These are phyloP conservation scores for Drosophila athabasca DNA, from an alignment of 1,140 invertebrate genomes.

Conservation along the genomic window DNA sequence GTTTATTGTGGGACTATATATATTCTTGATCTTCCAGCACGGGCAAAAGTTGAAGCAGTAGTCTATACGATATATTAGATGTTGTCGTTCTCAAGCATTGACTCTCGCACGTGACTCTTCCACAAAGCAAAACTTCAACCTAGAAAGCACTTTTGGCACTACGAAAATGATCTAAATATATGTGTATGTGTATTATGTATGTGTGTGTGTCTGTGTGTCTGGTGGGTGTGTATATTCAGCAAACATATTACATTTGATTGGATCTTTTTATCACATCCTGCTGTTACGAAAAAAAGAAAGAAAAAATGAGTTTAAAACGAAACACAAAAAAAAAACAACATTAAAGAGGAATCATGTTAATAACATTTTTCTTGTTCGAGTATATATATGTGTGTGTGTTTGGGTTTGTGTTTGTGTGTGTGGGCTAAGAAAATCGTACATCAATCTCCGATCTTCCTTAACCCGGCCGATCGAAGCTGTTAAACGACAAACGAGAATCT, in stretches of 20 bases:
- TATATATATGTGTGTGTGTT: constrained; percentile 38
- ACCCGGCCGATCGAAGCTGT: constrained; percentile 17
- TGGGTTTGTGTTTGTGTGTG: constrained; percentile 7
- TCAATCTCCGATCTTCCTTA: constrained; percentile 22
- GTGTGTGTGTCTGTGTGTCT: constrained; percentile 15
- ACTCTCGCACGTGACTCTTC: constrained; percentile 32
- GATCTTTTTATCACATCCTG: constrained; percentile 52
- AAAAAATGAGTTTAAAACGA: constrained; percentile 44
- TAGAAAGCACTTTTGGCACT: constrained; percentile 49
- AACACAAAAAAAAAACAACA: constrained; percentile 43
- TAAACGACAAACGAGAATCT: constrained; percentile 33
- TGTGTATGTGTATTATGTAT: constrained; percentile 21
- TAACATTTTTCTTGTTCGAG: constrained; percentile 51
- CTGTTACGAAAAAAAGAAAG: constrained; percentile 65
- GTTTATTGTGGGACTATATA: constrained; percentile 15
- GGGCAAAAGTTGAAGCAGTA: constrained; percentile 45
- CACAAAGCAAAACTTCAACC: constrained; percentile 44
- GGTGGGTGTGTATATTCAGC: constrained; percentile 34
- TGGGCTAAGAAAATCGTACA: constrained; percentile 20
- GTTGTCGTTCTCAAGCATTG: constrained; percentile 46
- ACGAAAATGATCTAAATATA: constrained; percentile 16
- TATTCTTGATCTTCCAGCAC: constrained; percentile 46
- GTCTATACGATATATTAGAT: constrained; percentile 23
- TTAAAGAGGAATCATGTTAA: constrained; percentile 51
- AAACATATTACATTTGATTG: constrained; percentile 53